Evolutionary conservation across 2,888 invertebrate species (phyloP).

Genomic region (Habrosyne pyritoides): DNA sequence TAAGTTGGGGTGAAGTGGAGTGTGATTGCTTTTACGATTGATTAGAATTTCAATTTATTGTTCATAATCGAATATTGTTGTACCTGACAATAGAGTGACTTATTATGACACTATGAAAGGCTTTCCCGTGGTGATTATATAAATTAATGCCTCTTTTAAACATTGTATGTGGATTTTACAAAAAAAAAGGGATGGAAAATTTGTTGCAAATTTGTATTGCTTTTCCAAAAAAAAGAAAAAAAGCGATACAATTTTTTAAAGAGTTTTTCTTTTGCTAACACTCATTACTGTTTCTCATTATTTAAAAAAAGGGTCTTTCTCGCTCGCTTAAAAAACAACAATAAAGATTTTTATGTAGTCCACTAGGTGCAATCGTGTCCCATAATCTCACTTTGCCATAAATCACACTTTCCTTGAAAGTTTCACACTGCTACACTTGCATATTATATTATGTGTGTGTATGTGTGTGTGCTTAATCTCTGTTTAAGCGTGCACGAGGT

Average conservation of each 20-base stretch:
- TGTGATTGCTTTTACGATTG: constrained; percentile 33
- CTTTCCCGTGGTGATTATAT: too few relatives aligned
- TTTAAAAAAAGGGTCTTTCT: not conserved
- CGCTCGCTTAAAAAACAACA: not conserved
- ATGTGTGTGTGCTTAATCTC: constrained; percentile 69
- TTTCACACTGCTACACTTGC: constrained; percentile 40
- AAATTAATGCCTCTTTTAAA: too few relatives aligned
- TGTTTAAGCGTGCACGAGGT: constrained; percentile 55
- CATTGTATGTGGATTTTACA: too few relatives aligned
- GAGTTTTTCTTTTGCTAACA: too few relatives aligned
- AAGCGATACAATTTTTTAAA: too few relatives aligned
- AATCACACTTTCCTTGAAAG: constrained; percentile 42
- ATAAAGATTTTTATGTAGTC: constrained; percentile 1
- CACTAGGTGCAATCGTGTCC: constrained; percentile 27
- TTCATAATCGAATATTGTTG: constrained; percentile 21
- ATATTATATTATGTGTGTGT: constrained; percentile 53
- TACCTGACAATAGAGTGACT: not conserved
- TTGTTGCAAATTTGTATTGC: too few relatives aligned
- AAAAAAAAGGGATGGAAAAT: too few relatives aligned
- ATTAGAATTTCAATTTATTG: constrained; percentile 32
- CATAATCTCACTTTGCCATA: constrained; percentile 43
- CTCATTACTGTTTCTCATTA: not conserved
- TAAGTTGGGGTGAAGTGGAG: constrained; percentile 24
- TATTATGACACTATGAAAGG: not conserved
- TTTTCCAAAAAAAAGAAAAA: too few relatives aligned